phyloP scores from a whole-genome alignment of 2,113 vertebrate genomes.

The Terrapene triunguis region DNA sequence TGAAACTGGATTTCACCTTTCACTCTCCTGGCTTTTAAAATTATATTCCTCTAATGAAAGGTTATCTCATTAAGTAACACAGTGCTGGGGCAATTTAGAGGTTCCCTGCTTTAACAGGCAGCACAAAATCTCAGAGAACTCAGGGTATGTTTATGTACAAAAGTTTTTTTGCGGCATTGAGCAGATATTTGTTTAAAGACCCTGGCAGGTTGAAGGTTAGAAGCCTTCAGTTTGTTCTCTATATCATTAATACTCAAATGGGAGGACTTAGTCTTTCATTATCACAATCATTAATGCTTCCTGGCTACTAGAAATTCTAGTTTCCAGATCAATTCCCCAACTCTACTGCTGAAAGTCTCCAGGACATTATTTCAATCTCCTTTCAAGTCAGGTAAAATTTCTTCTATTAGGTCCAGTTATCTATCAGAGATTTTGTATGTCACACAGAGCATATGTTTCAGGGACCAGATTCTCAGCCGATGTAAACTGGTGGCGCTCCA shows the following conservation, averaged over 20 bases:
- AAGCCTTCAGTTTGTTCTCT: constrained; percentile 51
- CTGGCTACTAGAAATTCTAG: background rate
- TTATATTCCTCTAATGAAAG: constrained; percentile 26
- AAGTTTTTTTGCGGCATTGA: no score
- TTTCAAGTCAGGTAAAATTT: background rate
- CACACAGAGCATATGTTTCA: background rate
- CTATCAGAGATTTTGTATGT: background rate
- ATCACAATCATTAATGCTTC: constrained; percentile 22
- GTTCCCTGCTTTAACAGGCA: constrained; percentile 39
- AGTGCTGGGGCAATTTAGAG: constrained; percentile 56
- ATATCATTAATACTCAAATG: constrained; percentile 62
- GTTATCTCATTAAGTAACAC: constrained; percentile 55
- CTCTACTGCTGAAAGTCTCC: background rate
- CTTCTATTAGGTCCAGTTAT: background rate
- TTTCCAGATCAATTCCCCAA: constrained; percentile 32
- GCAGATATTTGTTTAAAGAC: constrained; percentile 65
- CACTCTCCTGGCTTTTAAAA: constrained; percentile 53
- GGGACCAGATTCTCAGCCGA: background rate
- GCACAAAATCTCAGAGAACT: constrained; percentile 37
- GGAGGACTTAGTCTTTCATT: constrained; percentile 24
- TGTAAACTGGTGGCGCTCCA: background rate
- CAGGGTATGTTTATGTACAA: rapidly evolving
- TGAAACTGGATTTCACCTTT: constrained; percentile 38
- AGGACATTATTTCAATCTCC: background rate
- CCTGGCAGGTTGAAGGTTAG: background rate